Evolutionary conservation across 2,113 vertebrate species (phyloP).

Genomic region (Bos indicus): DNA sequence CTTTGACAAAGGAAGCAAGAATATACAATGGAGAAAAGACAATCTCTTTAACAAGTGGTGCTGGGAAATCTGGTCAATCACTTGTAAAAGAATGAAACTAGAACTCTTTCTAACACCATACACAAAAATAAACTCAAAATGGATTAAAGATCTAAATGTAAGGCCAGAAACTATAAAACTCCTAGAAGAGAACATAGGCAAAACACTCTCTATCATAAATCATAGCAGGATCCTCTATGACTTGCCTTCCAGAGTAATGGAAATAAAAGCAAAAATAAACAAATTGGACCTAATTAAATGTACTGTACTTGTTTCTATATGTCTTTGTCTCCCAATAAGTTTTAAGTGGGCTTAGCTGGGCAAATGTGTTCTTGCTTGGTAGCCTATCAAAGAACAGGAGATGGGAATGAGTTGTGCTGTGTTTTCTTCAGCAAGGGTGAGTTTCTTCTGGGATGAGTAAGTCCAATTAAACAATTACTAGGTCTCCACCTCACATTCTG

Average conservation of each 20-base stretch:
- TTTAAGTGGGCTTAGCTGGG: conserved; percentile 25
- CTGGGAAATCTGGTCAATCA: not conserved
- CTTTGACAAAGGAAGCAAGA: not conserved
- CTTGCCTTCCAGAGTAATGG: not conserved
- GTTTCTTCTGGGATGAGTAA: not conserved
- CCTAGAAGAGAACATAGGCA: not conserved
- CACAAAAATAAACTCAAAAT: not conserved
- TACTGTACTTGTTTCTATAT: not conserved
- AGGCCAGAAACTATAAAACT: not conserved
- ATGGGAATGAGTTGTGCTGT: not conserved
- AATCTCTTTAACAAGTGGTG: not conserved
- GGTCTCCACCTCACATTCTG: not conserved
- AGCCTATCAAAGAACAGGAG: not conserved
- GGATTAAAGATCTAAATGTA: not conserved
- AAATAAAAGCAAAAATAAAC: not conserved
- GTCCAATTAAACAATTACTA: conserved; percentile 17
- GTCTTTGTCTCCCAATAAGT: not conserved
- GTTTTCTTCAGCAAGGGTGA: conserved; percentile 17
- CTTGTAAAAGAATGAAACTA: not conserved
- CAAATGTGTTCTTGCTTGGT: conserved; percentile 44
- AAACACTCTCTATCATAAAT: not conserved
- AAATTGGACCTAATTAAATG: not conserved
- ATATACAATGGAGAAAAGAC: not conserved
- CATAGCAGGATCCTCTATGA: not conserved
- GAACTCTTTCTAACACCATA: not conserved